phyloP scores from a whole-genome alignment of 2,888 invertebrate species.

The Epicampocera succincta region DNA sequence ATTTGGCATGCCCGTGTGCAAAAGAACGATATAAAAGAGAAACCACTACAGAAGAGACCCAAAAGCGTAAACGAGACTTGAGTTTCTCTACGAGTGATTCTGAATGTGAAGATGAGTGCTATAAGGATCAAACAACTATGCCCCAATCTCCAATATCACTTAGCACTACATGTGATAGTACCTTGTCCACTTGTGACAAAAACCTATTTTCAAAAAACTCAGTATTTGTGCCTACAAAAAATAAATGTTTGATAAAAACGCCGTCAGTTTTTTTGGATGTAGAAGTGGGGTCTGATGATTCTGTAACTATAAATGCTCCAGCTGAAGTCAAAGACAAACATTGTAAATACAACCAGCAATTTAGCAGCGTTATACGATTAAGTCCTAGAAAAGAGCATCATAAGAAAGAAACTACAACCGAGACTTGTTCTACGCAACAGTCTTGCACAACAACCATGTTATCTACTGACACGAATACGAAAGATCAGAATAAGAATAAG shows the following conservation, averaged over 20 bases:
- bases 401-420: conserved; percentile 11
- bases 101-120: conserved; percentile 50
- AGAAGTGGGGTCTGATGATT: conserved; percentile 74
- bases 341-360: conserved; percentile 71
- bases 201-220: conserved; percentile 42
- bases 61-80: conserved; percentile 48
- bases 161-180: conserved; percentile 43
- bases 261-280: conserved; percentile 75
- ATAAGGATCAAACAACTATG: conserved; percentile 38
- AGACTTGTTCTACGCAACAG: conserved; percentile 19
- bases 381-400: conserved; percentile 31
- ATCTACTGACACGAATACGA: conserved; percentile 14
- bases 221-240: conserved; percentile 22
- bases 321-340: conserved; percentile 70
- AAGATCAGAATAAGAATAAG: neutral
- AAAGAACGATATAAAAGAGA: conserved; percentile 12
- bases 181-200: conserved; percentile 3
- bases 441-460: conserved; percentile 34
- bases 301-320: conserved; percentile 68
- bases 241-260: conserved; percentile 59
- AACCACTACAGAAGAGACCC: conserved; percentile 15
- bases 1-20: conserved; percentile 42
- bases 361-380: conserved; percentile 67
- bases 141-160: conserved; percentile 37
- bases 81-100: conserved; percentile 52